A percentile compares a stretch with the other conserved stretches of the same genome.
Evolutionary conservation across 1,140 invertebrate species (phyloP).

Genomic region (Neodiprion pinetum): DNA sequence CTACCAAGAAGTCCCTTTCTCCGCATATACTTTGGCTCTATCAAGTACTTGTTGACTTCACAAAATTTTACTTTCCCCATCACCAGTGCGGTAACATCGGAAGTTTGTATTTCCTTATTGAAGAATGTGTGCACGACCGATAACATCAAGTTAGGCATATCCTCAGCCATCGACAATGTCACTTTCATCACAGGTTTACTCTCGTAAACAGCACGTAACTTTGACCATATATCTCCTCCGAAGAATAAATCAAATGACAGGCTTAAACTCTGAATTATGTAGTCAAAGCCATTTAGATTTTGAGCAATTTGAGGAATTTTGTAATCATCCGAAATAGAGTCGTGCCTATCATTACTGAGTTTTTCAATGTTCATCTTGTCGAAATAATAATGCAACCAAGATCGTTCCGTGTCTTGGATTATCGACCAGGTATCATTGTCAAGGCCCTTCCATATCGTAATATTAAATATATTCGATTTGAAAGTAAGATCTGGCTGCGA

Average conservation of each 20-base stretch:
- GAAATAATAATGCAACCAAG: constrained; percentile 35
- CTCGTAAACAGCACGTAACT: constrained; percentile 41
- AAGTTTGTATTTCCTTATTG: constrained; percentile 44
- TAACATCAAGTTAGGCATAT: constrained; percentile 49
- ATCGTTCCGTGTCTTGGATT: constrained; percentile 35
- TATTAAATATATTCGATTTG: constrained; percentile 44
- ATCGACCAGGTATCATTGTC: constrained; percentile 41
- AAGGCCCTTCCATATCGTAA: constrained; percentile 42
- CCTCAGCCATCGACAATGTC: constrained; percentile 47
- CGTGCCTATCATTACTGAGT: neutral
- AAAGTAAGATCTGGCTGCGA: constrained; percentile 29
- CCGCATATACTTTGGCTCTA: constrained; percentile 45
- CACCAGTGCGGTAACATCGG: constrained; percentile 41
- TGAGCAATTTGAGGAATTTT: neutral
- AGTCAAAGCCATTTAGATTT: neutral
- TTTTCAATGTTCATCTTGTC: neutral
- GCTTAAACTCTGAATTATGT: neutral
- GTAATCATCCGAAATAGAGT: too few relatives aligned
- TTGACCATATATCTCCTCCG: constrained; percentile 52
- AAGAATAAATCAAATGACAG: constrained; percentile 12
- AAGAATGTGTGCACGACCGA: constrained; percentile 50
- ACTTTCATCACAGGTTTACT: constrained; percentile 39
- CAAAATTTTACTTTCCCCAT: constrained; percentile 42
- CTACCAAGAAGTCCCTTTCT: constrained; percentile 47
- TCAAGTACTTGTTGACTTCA: constrained; percentile 52